Evolutionary conservation across 2,888 invertebrate species (phyloP).

Genomic region (Cryptocephalus primarius): DNA sequence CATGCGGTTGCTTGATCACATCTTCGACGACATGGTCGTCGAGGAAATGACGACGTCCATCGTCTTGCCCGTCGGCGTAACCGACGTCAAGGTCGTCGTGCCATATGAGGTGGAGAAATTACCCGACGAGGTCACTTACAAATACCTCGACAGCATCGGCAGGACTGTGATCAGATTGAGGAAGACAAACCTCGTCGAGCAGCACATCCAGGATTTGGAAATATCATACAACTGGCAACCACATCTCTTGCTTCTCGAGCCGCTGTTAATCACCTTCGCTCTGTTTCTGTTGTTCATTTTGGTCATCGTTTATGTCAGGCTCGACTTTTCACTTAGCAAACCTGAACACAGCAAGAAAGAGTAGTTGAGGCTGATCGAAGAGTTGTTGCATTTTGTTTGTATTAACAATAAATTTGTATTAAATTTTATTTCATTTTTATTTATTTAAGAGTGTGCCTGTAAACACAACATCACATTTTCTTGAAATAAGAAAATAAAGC

Average conservation of each 20-base stretch:
- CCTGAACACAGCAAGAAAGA: constrained; percentile 43
- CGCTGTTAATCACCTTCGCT: constrained; percentile 77
- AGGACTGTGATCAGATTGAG: constrained; percentile 74
- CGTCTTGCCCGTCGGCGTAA: constrained; percentile 87
- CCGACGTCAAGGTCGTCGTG: constrained; percentile 66
- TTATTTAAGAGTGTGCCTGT: no score
- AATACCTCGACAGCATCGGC: constrained; percentile 91
- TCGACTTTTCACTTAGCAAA: constrained; percentile 82
- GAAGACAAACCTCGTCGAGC: constrained; percentile 83
- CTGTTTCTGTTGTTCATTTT: constrained; percentile 81
- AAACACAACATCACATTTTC: no score
- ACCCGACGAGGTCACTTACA: constrained; percentile 69
- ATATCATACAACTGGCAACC: constrained; percentile 81
- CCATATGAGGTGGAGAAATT: constrained; percentile 72
- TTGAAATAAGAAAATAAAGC: no score
- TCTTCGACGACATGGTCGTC: constrained; percentile 93
- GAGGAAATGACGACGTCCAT: constrained; percentile 81
- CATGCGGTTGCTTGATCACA: constrained; percentile 92
- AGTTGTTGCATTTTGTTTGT: no score
- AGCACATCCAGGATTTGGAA: constrained; percentile 92
- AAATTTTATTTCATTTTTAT: no score
- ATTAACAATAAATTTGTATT: no score
- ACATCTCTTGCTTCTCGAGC: constrained; percentile 83
- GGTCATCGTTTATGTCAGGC: constrained; percentile 86
- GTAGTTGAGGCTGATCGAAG: constrained; percentile 7